phyloP scores from a whole-genome alignment of 2,888 invertebrate species.

The Synanthedon vespiformis region DNA sequence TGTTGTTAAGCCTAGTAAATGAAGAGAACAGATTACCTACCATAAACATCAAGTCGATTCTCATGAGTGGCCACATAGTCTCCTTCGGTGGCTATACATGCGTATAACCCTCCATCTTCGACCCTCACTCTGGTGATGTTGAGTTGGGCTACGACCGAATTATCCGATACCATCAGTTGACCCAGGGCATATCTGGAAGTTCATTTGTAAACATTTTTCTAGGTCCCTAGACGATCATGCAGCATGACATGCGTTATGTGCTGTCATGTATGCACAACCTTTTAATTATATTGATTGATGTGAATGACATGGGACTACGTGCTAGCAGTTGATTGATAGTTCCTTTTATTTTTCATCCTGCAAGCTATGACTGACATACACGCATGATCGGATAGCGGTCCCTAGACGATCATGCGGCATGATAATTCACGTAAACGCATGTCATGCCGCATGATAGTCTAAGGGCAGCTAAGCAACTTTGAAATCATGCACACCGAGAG shows the following conservation, averaged over 20 bases:
- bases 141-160: constrained; percentile 54
- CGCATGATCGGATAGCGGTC: no score
- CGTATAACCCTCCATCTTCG: constrained; percentile 73
- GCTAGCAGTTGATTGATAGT: no score
- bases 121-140: constrained; percentile 70
- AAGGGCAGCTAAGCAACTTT: not conserved
- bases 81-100: constrained; percentile 66
- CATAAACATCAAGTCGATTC: constrained; percentile 66
- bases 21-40: constrained; percentile 46
- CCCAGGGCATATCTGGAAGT: constrained; percentile 52
- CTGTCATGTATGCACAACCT: no score
- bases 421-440: no score
- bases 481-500: not conserved
- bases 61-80: constrained; percentile 45
- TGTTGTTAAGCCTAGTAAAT: not conserved
- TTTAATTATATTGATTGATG: no score
- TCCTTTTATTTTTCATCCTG: no score
- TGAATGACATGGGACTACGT: no score
- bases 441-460: no score
- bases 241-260: no score
- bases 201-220: not conserved
- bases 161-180: constrained; percentile 59
- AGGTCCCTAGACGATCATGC: no score
- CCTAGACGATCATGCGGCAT: no score
- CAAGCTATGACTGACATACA: no score